Conservation (phyloP, 2,797 vertebrate species). For the Cynodonichthys magdalenae region DNA sequence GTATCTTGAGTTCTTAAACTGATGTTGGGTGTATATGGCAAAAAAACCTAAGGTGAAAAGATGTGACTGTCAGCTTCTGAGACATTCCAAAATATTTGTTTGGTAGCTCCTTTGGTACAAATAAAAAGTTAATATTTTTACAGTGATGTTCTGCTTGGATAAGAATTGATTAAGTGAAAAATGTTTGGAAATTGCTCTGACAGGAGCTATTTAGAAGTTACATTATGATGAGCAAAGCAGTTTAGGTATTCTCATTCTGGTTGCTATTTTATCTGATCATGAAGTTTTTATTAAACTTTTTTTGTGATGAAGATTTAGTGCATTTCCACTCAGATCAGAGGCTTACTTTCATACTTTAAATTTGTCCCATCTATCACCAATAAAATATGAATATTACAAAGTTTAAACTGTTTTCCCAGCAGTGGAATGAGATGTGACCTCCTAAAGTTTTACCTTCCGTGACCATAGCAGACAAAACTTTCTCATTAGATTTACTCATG, state of each 20-base stretch:
- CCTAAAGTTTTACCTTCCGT: constrained; percentile 54
- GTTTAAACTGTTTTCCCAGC: constrained; percentile 57
- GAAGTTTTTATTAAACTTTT: constrained; percentile 17
- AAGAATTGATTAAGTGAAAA: constrained; percentile 51
- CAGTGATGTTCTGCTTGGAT: constrained; percentile 59
- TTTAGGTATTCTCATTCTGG: constrained; percentile 20
- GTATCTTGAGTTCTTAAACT: constrained; percentile 70
- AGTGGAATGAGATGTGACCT: constrained; percentile 47
- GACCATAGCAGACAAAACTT: constrained; percentile 55
- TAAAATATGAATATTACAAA: constrained; percentile 55
- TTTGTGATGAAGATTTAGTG: constrained; percentile 28
- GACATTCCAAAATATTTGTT: constrained; percentile 64
- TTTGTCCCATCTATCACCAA: constrained; percentile 31
- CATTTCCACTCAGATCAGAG: constrained; percentile 20
- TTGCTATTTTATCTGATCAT: constrained; percentile 20
- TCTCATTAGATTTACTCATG: constrained; percentile 51
- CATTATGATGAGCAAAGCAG: constrained; percentile 24
- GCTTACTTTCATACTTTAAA: constrained; percentile 16
- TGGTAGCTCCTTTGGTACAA: constrained; percentile 44
- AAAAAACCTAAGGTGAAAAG: constrained; percentile 67
- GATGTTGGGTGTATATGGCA: constrained; percentile 68
- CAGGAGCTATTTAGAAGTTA: constrained; percentile 31
- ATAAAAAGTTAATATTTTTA: constrained; percentile 58
- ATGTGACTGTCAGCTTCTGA: constrained; percentile 60
- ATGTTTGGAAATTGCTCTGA: constrained; percentile 42